Percentiles rank a stretch among this genome's conserved stretches.
Conservation (phyloP, 2,113 vertebrate genomes). For the Anolis sagrei region DNA sequence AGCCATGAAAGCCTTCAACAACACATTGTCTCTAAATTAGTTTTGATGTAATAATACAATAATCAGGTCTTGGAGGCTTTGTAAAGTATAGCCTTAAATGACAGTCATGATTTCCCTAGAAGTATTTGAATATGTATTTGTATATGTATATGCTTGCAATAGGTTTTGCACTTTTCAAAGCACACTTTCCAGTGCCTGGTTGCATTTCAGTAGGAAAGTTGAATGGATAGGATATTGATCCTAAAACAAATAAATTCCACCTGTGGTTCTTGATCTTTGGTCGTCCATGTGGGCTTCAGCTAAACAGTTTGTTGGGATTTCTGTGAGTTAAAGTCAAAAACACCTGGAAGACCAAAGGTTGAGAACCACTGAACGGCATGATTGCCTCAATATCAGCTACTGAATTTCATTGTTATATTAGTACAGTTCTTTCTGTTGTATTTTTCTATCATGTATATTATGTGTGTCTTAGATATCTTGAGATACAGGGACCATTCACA, state of each 20-base stretch:
- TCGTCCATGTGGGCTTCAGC: no score
- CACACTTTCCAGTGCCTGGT: not conserved
- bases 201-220: not conserved
- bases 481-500: not conserved
- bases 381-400: conserved; percentile 15
- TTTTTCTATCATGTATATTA: not conserved
- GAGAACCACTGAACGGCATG: not conserved
- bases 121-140: not conserved
- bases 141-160: not conserved
- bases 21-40: no score
- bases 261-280: no score
- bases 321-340: no score
- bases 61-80: not conserved
- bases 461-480: not conserved
- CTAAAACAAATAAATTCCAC: not conserved
- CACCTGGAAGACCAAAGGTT: no score
- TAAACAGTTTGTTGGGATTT: no score
- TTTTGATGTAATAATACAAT: no score
- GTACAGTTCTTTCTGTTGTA: not conserved
- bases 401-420: conserved; percentile 22
- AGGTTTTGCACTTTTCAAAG: not conserved
- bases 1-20: no score
- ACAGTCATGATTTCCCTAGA: conserved; percentile 37
- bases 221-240: not conserved
- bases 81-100: conserved; percentile 24